Evolutionary conservation across 2,888 invertebrate species (phyloP).

Genomic region (Pyrochroa serraticornis): DNA sequence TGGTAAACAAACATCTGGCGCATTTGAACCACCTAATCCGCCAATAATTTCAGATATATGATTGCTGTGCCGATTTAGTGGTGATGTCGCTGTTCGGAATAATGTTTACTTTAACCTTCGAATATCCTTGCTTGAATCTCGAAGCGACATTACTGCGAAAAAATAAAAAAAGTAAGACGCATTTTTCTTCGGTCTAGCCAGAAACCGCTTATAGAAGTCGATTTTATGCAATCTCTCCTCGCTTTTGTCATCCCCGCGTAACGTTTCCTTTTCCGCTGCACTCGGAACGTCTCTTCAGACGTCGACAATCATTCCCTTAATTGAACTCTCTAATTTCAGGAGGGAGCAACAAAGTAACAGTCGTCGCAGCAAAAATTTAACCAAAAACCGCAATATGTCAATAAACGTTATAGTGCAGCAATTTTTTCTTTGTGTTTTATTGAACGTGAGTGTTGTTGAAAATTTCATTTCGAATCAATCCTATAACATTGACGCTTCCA

Average conservation of each 20-base stretch:
- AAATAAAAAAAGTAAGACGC: slow-evolving; percentile 13
- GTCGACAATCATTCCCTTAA: too few species aligned
- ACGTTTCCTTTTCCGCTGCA: too few species aligned
- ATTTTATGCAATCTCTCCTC: slow-evolving; percentile 19
- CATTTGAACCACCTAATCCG: slow-evolving; percentile 10
- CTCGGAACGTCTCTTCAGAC: too few species aligned
- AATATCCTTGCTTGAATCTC: slow-evolving; percentile 34
- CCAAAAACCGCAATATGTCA: neutral
- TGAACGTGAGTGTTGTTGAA: neutral
- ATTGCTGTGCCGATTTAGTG: slow-evolving; percentile 32
- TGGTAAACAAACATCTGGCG: slow-evolving; percentile 23
- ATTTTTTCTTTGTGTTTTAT: neutral
- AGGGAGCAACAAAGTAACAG: too few species aligned
- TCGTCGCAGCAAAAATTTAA: too few species aligned
- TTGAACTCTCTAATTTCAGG: too few species aligned
- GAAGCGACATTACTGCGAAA: slow-evolving; percentile 25
- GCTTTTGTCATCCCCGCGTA: slow-evolving; percentile 11
- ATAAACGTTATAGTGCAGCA: too few species aligned
- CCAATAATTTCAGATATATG: slow-evolving; percentile 31
- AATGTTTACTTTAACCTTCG: slow-evolving; percentile 33
- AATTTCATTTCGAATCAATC: neutral
- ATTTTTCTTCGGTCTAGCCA: slow-evolving; percentile 12
- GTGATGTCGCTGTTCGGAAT: slow-evolving; percentile 31
- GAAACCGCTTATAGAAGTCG: slow-evolving; percentile 13
- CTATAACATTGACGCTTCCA: slow-evolving; percentile 2